A percentile compares a stretch with the other conserved stretches of the same genome.
phyloP scores from a whole-genome alignment of 2,113 vertebrate species.

The Gallinago jamesoni region DNA sequence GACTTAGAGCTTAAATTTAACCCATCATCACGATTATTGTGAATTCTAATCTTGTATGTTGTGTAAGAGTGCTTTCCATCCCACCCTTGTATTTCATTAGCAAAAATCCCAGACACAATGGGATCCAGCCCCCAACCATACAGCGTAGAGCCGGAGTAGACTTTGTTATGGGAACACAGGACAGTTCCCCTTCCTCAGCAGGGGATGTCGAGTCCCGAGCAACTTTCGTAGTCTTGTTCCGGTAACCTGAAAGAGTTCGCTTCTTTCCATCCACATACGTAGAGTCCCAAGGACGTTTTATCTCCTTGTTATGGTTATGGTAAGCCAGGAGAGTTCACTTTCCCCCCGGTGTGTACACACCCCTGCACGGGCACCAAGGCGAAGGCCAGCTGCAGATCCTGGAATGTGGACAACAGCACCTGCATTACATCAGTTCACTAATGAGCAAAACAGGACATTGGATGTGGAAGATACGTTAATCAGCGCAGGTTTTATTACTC shows the following conservation, averaged over 20 bases:
- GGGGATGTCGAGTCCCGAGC: accelerated
- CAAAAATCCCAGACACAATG: not conserved
- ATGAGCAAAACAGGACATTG: not conserved
- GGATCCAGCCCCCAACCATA: not conserved
- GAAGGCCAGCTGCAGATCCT: not conserved
- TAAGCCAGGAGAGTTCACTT: not conserved
- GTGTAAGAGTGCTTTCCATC: not conserved
- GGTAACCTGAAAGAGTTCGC: not conserved
- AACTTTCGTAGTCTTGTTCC: not conserved
- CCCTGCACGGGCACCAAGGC: accelerated
- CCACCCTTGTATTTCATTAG: not conserved
- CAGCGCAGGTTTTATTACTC: not conserved
- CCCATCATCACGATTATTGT: not conserved
- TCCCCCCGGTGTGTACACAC: not conserved
- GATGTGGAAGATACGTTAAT: not conserved
- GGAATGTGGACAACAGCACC: not conserved
- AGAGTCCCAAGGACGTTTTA: not conserved
- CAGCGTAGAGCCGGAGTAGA: accelerated
- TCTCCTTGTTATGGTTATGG: accelerated
- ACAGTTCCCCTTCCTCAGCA: accelerated
- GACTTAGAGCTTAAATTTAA: not conserved
- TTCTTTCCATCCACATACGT: not conserved
- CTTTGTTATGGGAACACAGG: not conserved
- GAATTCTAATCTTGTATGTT: not conserved
- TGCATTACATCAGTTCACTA: not conserved